Evolutionary conservation across 2,113 vertebrate genomes (phyloP).

Genomic region (Proteles cristata): DNA sequence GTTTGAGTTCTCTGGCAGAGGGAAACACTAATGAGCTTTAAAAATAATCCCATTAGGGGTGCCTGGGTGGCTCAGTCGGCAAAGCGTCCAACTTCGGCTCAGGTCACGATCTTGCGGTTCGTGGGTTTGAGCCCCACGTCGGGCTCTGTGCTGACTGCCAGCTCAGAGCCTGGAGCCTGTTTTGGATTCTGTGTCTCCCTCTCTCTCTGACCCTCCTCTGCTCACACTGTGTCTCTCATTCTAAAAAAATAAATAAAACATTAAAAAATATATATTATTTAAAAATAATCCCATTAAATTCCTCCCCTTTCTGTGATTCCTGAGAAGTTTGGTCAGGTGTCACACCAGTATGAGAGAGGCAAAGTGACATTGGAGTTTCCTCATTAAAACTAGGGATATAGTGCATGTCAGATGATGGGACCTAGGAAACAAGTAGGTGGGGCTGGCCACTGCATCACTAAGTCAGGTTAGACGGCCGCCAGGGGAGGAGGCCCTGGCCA

Average conservation of each 20-base stretch:
- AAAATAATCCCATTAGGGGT: conserved; percentile 1
- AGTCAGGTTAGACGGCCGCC: background rate
- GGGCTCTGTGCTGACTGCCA: too few relatives aligned
- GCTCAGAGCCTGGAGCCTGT: too few relatives aligned
- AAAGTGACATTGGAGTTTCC: background rate
- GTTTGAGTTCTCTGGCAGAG: background rate
- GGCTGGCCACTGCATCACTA: background rate
- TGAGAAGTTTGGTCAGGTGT: background rate
- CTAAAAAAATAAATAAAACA: too few relatives aligned
- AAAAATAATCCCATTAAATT: conserved; percentile 41
- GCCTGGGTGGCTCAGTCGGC: too few relatives aligned
- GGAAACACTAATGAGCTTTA: conserved; percentile 14
- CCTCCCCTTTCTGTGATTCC: background rate
- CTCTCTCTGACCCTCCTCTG: too few relatives aligned
- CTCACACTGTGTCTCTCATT: too few relatives aligned
- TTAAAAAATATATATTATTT: background rate
- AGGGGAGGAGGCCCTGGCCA: background rate
- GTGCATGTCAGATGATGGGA: background rate
- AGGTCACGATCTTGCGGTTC: too few relatives aligned
- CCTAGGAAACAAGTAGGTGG: background rate
- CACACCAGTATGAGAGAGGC: background rate
- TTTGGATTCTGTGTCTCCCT: too few relatives aligned
- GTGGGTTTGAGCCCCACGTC: too few relatives aligned
- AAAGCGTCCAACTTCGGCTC: too few relatives aligned
- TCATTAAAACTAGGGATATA: background rate